A percentile compares a stretch with the other conserved stretches of the same genome.
phyloP scores from a whole-genome alignment of 2,113 vertebrate species.

The Columba livia region DNA sequence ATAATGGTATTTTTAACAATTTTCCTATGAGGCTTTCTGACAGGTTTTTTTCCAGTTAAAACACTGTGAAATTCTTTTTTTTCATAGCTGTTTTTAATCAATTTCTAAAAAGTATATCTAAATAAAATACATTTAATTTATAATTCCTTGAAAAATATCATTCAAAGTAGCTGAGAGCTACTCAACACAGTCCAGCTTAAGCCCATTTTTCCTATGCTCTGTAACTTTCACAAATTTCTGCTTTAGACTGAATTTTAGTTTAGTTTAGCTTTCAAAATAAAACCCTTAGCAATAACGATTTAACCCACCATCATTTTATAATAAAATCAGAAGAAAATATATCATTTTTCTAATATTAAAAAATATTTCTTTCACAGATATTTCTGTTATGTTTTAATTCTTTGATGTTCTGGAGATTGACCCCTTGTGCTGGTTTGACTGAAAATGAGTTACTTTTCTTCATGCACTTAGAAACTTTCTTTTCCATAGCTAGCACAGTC shows the following conservation, averaged over 20 bases:
- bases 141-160: not conserved
- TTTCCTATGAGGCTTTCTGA: not conserved
- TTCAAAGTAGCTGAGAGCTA: not conserved
- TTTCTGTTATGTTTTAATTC: not conserved
- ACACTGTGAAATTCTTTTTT: not conserved
- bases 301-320: not conserved
- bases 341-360: not conserved
- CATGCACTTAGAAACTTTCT: too few relatives aligned
- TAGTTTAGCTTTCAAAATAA: not conserved
- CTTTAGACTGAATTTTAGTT: not conserved
- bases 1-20: not conserved
- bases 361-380: not conserved
- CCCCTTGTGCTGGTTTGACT: too few relatives aligned
- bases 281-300: not conserved
- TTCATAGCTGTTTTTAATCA: too few relatives aligned
- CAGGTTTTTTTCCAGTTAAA: not conserved
- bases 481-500: too few relatives aligned
- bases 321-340: not conserved
- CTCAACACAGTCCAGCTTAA: not conserved
- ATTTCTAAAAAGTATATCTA: not conserved
- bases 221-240: not conserved
- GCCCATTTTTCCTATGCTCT: fast-evolving
- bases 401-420: not conserved
- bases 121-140: not conserved
- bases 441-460: too few relatives aligned